Base-by-base conservation (phyloP, 2,888 invertebrate genomes). In the Pediacus dermestoides region DNA sequence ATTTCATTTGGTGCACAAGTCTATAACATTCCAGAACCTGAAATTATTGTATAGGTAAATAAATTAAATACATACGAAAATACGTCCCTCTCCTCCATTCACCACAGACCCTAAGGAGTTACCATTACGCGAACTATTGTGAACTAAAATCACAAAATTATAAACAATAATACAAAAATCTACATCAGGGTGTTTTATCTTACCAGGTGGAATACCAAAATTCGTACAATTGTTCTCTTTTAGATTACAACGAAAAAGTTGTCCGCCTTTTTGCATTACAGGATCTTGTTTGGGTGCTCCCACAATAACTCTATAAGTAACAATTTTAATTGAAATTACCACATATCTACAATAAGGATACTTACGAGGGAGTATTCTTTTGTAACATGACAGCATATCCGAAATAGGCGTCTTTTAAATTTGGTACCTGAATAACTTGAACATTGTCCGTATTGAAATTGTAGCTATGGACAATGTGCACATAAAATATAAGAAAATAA, bases 61-160 rank as follows among this genome's bases (percentile, higher is more conserved):
- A n/a, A n/a, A n/a, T n/a, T n/a, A n/a, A 9, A 4, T 26, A 48
- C 50, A 46, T 40, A 56, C 54, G 33, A 52, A 37, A 23, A 54
- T 36, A 44, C 45, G 15, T 26, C 30, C 8, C 37, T 25, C 33
- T 46, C 43, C 43, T 3, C 54, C 56, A 38, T 53, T 52, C 8
- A 57, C 4, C 7, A 39, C 42, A 3, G 37, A 28, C n/a, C 56
- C 56, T 26, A 55, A 42, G 27, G 49, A 53, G 27, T 55, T 53
- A n/a, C 52, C 52, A 42, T 46, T 53, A 14, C 36, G 25, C 8
- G 36, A 33, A 12, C 34, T 30, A 16, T 30, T 34, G 22, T 23
- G 38, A 31, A 25, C 45, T 44, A 30, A 35, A 46, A 43, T 30
- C 38, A 38, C n/a, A 32, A 23, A 11, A 25, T 16, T 35, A 23